Percentiles rank a stretch among this genome's conserved stretches.
Conservation (phyloP, 2,113 vertebrate species). For the Phaethon lepturus region DNA sequence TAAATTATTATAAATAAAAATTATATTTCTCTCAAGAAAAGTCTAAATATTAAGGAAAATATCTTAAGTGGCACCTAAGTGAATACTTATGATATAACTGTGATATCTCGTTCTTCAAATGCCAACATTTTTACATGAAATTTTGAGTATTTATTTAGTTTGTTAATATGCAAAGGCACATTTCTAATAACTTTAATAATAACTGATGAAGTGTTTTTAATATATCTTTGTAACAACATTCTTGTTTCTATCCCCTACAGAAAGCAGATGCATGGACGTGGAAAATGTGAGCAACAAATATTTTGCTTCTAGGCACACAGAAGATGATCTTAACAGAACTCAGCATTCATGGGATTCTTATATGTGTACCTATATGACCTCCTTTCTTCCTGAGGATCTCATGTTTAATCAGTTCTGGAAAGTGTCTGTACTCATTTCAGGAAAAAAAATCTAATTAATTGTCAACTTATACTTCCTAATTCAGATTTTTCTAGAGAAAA, state of each 20-base stretch:
- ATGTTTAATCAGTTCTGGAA: not conserved
- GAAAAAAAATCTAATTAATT: not conserved
- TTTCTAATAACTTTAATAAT: not conserved
- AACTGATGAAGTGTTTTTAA: not conserved
- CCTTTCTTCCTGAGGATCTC: not conserved
- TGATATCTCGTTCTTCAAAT: not conserved
- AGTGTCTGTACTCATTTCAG: not conserved
- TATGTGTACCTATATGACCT: not conserved
- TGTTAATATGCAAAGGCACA: not conserved
- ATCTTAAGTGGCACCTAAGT: not conserved
- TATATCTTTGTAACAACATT: not conserved
- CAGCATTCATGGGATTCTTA: not conserved
- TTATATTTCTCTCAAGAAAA: not conserved
- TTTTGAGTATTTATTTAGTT: not conserved
- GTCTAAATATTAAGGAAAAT: not conserved
- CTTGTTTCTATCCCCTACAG: not conserved
- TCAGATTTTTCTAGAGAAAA: not conserved
- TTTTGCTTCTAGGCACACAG: not conserved
- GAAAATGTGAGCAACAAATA: not conserved
- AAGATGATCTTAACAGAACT: not conserved
- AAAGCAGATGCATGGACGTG: rapidly evolving
- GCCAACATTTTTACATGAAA: not conserved
- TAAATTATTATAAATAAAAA: too few species aligned
- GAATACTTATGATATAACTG: not conserved
- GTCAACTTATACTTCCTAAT: not conserved